These are phyloP conservation scores for Gavia stellata DNA, from an alignment of 2,113 vertebrate species.

Conservation along the genomic window DNA sequence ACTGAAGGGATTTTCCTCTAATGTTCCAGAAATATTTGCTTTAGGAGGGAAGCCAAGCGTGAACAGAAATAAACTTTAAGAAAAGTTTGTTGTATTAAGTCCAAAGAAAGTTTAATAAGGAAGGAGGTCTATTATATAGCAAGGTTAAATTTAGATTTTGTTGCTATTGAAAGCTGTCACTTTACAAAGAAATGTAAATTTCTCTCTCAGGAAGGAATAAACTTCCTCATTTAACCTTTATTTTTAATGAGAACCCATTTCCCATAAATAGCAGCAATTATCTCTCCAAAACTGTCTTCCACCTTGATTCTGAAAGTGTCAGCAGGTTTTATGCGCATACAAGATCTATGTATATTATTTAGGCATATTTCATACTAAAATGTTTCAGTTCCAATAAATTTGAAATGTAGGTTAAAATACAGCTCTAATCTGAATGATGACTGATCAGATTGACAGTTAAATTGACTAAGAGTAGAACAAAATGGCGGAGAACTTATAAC, in stretches of 20 bases:
- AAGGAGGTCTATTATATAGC: background rate
- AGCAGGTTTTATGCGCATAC: background rate
- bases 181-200: conserved; percentile 30
- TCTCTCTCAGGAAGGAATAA: background rate
- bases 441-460: background rate
- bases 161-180: conserved; percentile 2
- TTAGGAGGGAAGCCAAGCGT: background rate
- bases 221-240: conserved; percentile 9
- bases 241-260: conserved; percentile 21
- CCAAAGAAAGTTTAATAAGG: background rate
- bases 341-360: background rate
- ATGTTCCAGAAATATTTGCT: background rate
- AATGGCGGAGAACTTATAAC: background rate
- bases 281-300: background rate
- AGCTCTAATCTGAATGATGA: background rate
- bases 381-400: background rate
- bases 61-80: background rate
- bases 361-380: background rate
- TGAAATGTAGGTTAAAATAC: conserved; percentile 9
- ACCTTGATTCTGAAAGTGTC: background rate
- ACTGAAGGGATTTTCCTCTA: background rate
- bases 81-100: background rate
- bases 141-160: conserved; percentile 31
- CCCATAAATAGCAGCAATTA: conserved; percentile 41
- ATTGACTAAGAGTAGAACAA: background rate